Conservation (phyloP, 1,140 invertebrate species). For the Diachasmimorpha longicaudata region DNA sequence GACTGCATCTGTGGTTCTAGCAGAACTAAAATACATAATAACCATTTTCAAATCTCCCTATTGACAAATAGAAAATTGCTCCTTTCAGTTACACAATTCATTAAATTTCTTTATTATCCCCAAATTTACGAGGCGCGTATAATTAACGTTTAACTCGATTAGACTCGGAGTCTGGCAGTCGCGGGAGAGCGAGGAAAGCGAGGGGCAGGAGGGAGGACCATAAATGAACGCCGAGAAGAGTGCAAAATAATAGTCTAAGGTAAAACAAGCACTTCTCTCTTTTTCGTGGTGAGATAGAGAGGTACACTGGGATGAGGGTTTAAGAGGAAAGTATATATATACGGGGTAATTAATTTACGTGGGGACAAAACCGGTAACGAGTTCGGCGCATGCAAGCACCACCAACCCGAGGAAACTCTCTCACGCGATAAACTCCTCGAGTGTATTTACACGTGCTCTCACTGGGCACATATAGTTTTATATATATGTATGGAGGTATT, state of each 20-base stretch:
- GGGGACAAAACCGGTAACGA: conserved; percentile 53
- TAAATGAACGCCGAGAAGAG: conserved; percentile 22
- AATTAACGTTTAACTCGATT: conserved; percentile 30
- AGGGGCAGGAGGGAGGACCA: neutral
- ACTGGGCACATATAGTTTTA: conserved; percentile 25
- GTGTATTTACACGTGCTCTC: conserved; percentile 36
- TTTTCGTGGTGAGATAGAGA: neutral
- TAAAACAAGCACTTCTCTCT: neutral
- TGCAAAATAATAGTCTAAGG: conserved; percentile 1
- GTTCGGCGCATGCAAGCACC: conserved; percentile 44
- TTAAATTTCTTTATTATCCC: conserved; percentile 23
- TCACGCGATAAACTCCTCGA: conserved; percentile 45
- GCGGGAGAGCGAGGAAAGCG: too few relatives aligned
- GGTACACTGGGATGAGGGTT: neutral
- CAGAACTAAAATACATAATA: neutral
- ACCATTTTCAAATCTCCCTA: neutral
- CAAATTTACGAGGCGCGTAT: conserved; percentile 23
- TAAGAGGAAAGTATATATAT: conserved; percentile 13
- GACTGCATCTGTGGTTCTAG: neutral
- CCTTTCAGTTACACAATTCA: neutral
- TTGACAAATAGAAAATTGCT: neutral
- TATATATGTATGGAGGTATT: conserved; percentile 10
- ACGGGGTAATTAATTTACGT: conserved; percentile 50
- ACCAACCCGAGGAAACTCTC: conserved; percentile 27
- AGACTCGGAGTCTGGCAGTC: conserved; percentile 13